Base-by-base conservation (phyloP, 2,113 vertebrate genomes). In the Lates calcarifer region DNA sequence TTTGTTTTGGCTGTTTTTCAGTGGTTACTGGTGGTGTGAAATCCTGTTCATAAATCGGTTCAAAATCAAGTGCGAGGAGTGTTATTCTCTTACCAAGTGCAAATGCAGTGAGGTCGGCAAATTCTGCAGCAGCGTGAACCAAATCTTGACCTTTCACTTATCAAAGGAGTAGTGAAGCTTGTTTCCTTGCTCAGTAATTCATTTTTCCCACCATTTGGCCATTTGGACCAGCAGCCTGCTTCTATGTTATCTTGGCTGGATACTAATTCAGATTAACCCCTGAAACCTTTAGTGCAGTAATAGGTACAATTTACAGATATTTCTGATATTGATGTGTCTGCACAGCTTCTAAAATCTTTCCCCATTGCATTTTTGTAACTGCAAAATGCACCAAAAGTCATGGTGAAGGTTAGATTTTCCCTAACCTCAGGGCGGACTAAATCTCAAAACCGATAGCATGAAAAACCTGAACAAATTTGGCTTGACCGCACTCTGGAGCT, bases 381-480 rank as follows among this genome's bases (percentile, higher is more conserved):
- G 4, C 6, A 33, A 61, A 67, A 45, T 55, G 37, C 43, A 74
- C 20, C 45, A 43, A n/a, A 82, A 60, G 18, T 62, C 35, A n/a
- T 24, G 51, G 17, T 35, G 7, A 64, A 29, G 65, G 62, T 73
- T 66, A 68, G 47, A 68, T 55, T 79, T 70, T 82, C 70, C 64
- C 33, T 62, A n/a, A n/a, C n/a, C n/a, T 43, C 11, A 24, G 31
- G 56, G 26, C 22, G 2, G n/a, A 51, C 18, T 8, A 26, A 66
- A 24, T 26, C 12, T 66, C 45, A 71, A 31, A n/a, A 33, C 20
- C 8, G 37, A 66, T 17, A 61, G 53, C 14, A 13, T 43, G 51
- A 75, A 75, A 61, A 67, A 17, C 68, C 43, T 77, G 43, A 79
- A 67, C 64, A 86, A 68, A 69, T 58, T n/a, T 77, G 56, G 60